Percentiles rank a stretch among this genome's conserved stretches.
Evolutionary conservation across 2,888 invertebrate genomes (phyloP).

Genomic region (Sinhomidia bicolor): DNA sequence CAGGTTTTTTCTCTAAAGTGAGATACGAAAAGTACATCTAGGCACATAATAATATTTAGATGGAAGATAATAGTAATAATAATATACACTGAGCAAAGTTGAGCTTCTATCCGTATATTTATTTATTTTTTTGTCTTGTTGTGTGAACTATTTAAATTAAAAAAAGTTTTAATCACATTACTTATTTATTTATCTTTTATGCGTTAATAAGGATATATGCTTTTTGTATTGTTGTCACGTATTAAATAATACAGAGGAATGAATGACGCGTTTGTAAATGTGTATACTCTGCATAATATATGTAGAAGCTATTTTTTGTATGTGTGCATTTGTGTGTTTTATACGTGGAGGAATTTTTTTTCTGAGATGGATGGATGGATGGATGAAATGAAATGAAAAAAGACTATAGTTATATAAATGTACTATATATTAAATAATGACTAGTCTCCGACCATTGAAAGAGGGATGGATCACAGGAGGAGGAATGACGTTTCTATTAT

Average conservation of each 20-base stretch:
- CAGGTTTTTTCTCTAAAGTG: too few relatives aligned
- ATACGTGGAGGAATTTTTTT: constrained; percentile 49
- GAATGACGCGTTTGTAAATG: not conserved
- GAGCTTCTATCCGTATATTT: too few relatives aligned
- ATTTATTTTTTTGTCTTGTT: not conserved
- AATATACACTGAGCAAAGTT: too few relatives aligned
- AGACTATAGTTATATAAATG: too few relatives aligned
- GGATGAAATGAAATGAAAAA: too few relatives aligned
- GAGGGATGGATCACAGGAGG: constrained; percentile 28
- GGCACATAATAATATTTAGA: too few relatives aligned
- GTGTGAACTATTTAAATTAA: constrained; percentile 46
- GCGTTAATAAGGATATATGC: constrained; percentile 22
- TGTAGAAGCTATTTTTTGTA: too few relatives aligned
- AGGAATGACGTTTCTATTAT: constrained; percentile 44
- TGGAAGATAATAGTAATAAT: too few relatives aligned
- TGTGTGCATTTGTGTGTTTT: not conserved
- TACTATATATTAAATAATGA: too few relatives aligned
- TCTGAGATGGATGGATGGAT: not conserved
- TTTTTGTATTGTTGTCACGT: constrained; percentile 55
- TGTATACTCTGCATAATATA: too few relatives aligned
- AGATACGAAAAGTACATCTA: too few relatives aligned
- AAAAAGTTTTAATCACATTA: constrained; percentile 50
- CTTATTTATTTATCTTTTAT: constrained; percentile 32
- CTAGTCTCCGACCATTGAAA: too few relatives aligned
- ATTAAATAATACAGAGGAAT: constrained; percentile 30